Evolutionary conservation across 1,140 invertebrate genomes (phyloP).

Genomic region (Drosophila bocqueti): DNA sequence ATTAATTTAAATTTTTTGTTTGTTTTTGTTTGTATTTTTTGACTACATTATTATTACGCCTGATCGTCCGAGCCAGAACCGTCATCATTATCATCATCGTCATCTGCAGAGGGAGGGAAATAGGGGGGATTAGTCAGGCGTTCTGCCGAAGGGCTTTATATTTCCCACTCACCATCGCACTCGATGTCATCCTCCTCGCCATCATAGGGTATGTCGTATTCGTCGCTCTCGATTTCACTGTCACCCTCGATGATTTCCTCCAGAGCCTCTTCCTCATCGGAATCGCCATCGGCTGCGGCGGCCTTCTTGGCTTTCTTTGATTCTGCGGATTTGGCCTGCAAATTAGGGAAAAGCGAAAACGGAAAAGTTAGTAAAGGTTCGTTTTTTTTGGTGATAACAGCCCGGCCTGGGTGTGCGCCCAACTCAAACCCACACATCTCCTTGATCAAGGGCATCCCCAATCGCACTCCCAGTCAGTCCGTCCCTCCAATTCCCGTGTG

Average conservation of each 20-base stretch:
- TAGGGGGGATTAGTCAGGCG: conserved; percentile 13
- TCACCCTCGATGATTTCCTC: conserved; percentile 82
- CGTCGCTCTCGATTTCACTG: conserved; percentile 84
- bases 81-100: conserved; percentile 84
- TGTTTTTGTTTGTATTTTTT: conserved; percentile 74
- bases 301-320: conserved; percentile 85
- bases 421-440: conserved; percentile 73
- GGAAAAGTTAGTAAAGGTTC: conserved; percentile 13
- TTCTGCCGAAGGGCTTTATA: fast-evolving
- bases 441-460: conserved; percentile 76
- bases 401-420: conserved; percentile 39
- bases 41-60: conserved; percentile 85
- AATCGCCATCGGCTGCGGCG: conserved; percentile 78
- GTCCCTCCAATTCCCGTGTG: conserved; percentile 28
- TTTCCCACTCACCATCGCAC: conserved; percentile 72
- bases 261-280: conserved; percentile 78
- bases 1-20: conserved; percentile 82
- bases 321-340: conserved; percentile 82
- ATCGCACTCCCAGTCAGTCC: conserved; percentile 1
- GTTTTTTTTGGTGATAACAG: conserved; percentile 24
- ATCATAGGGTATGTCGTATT: conserved; percentile 84
- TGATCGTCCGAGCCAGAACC: conserved; percentile 84
- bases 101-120: conserved; percentile 56
- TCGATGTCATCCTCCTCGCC: conserved; percentile 84
- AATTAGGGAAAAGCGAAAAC: background rate